Conservation (phyloP, 2,113 vertebrate genomes). For the Eulacestoma nigropectus region DNA sequence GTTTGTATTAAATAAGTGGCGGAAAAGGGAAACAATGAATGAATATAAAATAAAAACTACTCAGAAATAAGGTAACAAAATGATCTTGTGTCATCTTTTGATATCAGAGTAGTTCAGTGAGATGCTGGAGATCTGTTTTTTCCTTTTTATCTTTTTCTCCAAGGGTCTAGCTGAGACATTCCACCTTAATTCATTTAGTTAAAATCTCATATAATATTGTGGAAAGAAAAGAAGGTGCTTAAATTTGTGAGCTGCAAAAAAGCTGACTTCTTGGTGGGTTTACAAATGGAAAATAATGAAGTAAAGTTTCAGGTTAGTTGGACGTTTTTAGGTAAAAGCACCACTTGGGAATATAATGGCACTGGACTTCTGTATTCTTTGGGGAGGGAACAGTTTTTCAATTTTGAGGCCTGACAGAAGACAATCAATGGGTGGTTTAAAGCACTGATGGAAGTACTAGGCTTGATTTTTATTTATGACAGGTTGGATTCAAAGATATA, state of each 20-base stretch:
- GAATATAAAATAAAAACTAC: not conserved
- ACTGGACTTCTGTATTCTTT: not conserved
- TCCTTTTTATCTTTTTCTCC: not conserved
- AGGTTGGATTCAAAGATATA: not conserved
- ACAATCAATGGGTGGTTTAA: not conserved
- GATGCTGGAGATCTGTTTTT: not conserved
- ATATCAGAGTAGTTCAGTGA: not conserved
- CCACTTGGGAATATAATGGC: not conserved
- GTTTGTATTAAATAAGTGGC: not conserved
- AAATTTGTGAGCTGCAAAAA: not conserved
- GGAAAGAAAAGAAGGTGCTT: not conserved
- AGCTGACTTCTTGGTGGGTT: not conserved
- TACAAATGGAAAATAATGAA: not conserved
- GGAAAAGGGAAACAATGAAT: not conserved
- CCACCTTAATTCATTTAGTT: not conserved
- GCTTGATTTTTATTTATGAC: not conserved
- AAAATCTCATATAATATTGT: not conserved
- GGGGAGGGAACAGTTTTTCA: not conserved
- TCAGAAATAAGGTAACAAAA: not conserved
- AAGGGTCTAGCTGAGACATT: not conserved
- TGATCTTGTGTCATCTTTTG: not conserved
- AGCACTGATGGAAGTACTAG: not conserved
- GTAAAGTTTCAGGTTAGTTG: not conserved
- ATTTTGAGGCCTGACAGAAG: not conserved
- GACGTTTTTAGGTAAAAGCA: not conserved